Percentiles rank a stretch among this genome's conserved stretches.
phyloP scores from a whole-genome alignment of 2,888 invertebrate species.

The Archips crataeganus region DNA sequence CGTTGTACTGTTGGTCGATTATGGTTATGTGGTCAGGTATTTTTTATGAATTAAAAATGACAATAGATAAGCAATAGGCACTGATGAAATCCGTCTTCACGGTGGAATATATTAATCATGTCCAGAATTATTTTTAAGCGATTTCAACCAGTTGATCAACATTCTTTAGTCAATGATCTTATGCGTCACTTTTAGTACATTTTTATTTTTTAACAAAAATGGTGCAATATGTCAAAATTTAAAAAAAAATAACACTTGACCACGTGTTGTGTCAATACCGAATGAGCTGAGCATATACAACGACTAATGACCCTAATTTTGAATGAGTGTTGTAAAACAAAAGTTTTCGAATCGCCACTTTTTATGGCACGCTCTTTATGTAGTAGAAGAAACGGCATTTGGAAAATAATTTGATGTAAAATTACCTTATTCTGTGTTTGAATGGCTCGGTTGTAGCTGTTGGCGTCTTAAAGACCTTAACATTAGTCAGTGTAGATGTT shows the following conservation, averaged over 20 bases:
- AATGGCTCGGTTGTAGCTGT: conserved; percentile 59
- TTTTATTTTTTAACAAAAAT: neutral
- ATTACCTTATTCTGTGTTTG: conserved; percentile 58
- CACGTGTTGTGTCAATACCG: conserved; percentile 59
- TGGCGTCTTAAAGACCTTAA: conserved; percentile 48
- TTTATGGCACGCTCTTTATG: conserved; percentile 11
- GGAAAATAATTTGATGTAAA: neutral
- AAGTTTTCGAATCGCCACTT: neutral
- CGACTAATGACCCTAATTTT: conserved; percentile 64
- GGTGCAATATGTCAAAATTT: neutral
- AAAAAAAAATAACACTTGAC: conserved; percentile 1
- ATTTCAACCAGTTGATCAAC: neutral
- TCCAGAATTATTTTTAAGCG: neutral
- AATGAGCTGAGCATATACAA: conserved; percentile 77
- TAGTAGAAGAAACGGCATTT: neutral
- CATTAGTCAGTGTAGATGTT: conserved; percentile 19
- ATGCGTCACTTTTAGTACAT: neutral
- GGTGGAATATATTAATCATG: neutral
- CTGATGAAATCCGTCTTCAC: neutral
- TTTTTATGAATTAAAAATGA: conserved; percentile 31
- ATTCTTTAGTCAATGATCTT: neutral
- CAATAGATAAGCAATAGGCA: conserved; percentile 1
- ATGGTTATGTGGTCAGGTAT: conserved; percentile 44
- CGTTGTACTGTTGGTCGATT: conserved; percentile 19
- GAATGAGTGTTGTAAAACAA: conserved; percentile 27